A percentile compares a stretch with the other conserved stretches of the same genome.
phyloP scores from a whole-genome alignment of 2,888 invertebrate species.

The Drosophila nr. medialis region DNA sequence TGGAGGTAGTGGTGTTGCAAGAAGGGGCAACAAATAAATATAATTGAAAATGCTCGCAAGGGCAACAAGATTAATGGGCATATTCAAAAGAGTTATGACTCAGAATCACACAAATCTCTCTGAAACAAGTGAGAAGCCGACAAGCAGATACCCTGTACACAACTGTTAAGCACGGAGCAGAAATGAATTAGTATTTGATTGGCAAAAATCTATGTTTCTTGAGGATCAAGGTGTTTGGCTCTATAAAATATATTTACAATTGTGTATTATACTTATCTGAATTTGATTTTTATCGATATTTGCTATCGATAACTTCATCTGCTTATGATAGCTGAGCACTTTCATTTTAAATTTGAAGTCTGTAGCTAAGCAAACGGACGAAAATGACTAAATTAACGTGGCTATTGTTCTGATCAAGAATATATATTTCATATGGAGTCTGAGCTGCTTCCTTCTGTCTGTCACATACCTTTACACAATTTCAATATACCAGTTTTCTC shows the following conservation, averaged over 20 bases:
- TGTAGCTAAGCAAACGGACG: too few species aligned
- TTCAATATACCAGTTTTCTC: background rate
- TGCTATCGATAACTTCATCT: background rate
- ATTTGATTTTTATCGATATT: background rate
- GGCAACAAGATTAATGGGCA: constrained; percentile 58
- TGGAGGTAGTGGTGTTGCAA: accelerated
- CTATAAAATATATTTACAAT: too few species aligned
- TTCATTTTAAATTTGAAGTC: background rate
- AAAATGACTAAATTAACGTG: too few species aligned
- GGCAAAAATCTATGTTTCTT: too few species aligned
- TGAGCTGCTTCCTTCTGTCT: background rate
- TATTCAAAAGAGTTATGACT: constrained; percentile 65
- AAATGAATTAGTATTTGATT: background rate
- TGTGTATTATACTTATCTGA: too few species aligned
- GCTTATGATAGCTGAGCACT: background rate
- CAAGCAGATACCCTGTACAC: background rate
- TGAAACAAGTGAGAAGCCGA: background rate
- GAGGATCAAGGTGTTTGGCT: too few species aligned
- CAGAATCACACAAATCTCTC: constrained; percentile 13
- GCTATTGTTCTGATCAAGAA: background rate
- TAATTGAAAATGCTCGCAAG: constrained; percentile 48
- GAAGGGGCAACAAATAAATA: constrained; percentile 48
- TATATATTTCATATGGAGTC: background rate
- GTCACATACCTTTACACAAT: background rate
- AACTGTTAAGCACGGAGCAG: background rate